phyloP scores from a whole-genome alignment of 2,797 vertebrate species.

The Cichlasoma orientale region DNA sequence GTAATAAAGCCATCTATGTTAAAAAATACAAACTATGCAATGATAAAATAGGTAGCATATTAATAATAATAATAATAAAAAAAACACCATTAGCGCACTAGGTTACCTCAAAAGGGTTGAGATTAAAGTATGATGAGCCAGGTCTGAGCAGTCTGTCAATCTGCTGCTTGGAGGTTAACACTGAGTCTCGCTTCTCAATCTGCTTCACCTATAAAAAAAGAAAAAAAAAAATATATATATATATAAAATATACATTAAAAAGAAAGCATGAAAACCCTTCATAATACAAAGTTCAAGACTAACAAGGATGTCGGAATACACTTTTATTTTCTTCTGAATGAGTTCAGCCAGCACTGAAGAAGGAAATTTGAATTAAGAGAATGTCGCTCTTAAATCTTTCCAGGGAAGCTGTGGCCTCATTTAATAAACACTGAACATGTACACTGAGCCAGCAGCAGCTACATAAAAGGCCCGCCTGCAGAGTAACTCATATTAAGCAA shows the following conservation, averaged over 20 bases:
- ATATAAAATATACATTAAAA: background rate
- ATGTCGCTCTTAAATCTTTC: background rate
- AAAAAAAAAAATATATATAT: background rate
- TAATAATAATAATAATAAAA: background rate
- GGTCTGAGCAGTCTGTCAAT: slow-evolving; percentile 95
- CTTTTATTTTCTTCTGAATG: background rate
- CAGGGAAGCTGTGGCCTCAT: background rate
- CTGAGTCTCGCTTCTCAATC: slow-evolving; percentile 97
- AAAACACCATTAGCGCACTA: background rate
- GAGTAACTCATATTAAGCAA: background rate
- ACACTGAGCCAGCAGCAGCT: background rate
- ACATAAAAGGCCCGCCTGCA: background rate
- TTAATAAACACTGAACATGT: background rate
- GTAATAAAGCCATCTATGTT: too few relatives aligned
- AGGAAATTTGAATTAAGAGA: background rate
- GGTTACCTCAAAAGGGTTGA: slow-evolving; percentile 95
- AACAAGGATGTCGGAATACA: background rate
- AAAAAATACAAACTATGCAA: background rate
- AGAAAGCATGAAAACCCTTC: background rate
- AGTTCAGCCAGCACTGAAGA: background rate
- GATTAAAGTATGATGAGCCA: slow-evolving; percentile 95
- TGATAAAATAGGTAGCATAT: background rate
- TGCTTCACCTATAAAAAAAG: slow-evolving; percentile 89
- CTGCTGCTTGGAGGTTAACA: slow-evolving; percentile 96
- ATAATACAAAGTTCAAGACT: background rate